Base-by-base conservation (phyloP, 2,888 invertebrate genomes). In the Lathronympha strigana region DNA sequence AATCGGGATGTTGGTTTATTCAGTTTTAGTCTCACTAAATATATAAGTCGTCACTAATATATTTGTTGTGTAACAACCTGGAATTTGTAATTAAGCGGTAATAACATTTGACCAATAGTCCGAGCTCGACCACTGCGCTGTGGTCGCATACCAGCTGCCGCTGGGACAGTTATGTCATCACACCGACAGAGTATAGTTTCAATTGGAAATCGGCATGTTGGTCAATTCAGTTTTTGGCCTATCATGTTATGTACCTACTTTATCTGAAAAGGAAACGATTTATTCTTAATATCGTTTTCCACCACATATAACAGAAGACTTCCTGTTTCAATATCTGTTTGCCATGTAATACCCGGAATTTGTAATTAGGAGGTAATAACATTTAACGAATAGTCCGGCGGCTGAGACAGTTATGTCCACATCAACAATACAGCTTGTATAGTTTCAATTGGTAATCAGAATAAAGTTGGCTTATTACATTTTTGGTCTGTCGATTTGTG, bases 161-260 rank as follows among this genome's bases (percentile, higher is more conserved):
- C 40, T 68, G 74, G 66, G 71, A 78, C 81, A 78, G 75, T 79
- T 76, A 83, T 78, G 78, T 75, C 66, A 76, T 79, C 81, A 66
- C 82, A 80, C 76, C 70, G 71, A 15, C 50, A 23, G 25, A 9
- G 43, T 43, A 40, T n/a, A 21, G 21, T 31, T 45, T 36, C 4
- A 53, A 38, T 40, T 57, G 25, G 36, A n/a, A 36, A 45, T 49
- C 49, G 25, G 23, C 15, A 4, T 50, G 19, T 33, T 33, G 8
- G 13, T 19, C 13, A 33, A 13, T 11, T 49, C n/a, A 36, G 13
- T 5, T 36, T n/a, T n/a, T 4, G 36, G 36, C 36, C n/a, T n/a
- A n/a, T n/a, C n/a, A n/a, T n/a, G n/a, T n/a, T n/a, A n/a, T n/a
- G n/a, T n/a, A n/a, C n/a, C n/a, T n/a, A n/a, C n/a, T n/a, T n/a